Evolutionary conservation across 1,140 invertebrate genomes (phyloP), one percentile per base, ranked within the genome.

Genomic region (Oscheius sp.): DNA sequence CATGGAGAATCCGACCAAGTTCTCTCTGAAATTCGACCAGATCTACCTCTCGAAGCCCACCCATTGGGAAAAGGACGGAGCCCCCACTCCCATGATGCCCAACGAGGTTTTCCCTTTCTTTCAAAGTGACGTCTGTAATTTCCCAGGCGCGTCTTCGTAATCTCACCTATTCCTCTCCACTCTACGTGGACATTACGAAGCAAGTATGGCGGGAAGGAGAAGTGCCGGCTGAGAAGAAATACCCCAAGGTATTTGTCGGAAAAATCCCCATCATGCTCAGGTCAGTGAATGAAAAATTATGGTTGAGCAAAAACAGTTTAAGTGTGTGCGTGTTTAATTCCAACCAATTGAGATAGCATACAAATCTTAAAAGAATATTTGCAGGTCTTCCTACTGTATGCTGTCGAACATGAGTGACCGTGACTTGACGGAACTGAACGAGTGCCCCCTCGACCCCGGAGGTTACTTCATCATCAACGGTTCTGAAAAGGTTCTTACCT

Each of bases 61-160:
- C 10, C 96, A 98, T 89, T 98, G 95, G 95, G 95, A 98, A 86
- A 98, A 97, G 87, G 95, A 99, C 88, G 95, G 95, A 84, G 93
- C 94, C 0, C 94, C 94, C 31, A 93, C 92, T 73, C 93, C 94
- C 69, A 96, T 99, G 94, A 97, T 98, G 95, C 95, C 95, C 13
- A 99, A 99, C 85, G 95, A 98, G 88, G 95, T 85, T 23, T 55
- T 55, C 7, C 7, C 7, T 55, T 23, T 13, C 49, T 13, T 15
- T 23, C 28, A 13, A 4, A 7, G 7, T 55, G n/a, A n/a, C n/a
- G n/a, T n/a, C n/a, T n/a, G n/a, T n/a, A 15, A 31, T 31, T 29
- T 10, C 63, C 1, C 35, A 68, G 66, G 82, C 82, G 59, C 81
- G 82, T 71, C 70, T 83, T 10, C 70, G 82, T 20, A 83, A 83